These are phyloP conservation scores for Hepsetus odoe DNA, from an alignment of 2,113 vertebrate species.

Conservation along the genomic window DNA sequence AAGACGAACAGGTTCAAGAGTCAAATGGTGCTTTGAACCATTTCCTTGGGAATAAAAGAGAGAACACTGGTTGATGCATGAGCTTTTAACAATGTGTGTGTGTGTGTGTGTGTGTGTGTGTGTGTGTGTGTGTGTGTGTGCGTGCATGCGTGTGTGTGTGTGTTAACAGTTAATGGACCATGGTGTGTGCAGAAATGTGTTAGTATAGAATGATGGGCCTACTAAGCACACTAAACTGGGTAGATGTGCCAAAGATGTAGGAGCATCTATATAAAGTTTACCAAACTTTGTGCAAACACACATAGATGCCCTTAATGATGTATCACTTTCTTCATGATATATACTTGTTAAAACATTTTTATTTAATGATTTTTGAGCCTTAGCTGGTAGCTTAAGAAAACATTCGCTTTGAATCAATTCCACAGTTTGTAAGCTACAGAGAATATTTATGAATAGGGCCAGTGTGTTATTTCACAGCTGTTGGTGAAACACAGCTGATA, in stretches of 20 bases:
- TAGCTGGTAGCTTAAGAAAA: too few relatives aligned
- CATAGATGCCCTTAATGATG: not conserved
- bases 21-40: slow-evolving; percentile 21
- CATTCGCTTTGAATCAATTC: too few relatives aligned
- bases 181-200: slow-evolving; percentile 15
- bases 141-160: too few relatives aligned
- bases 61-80: slow-evolving; percentile 22
- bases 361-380: too few relatives aligned
- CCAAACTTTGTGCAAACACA: not conserved
- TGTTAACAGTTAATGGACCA: slow-evolving; percentile 29
- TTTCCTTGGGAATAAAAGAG: slow-evolving; percentile 10
- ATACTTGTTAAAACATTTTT: too few relatives aligned
- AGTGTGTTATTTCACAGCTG: too few relatives aligned
- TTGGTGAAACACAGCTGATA: too few relatives aligned
- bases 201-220: slow-evolving; percentile 14
- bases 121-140: not conserved
- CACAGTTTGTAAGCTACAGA: too few relatives aligned
- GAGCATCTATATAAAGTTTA: not conserved
- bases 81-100: slow-evolving; percentile 2
- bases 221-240: slow-evolving; percentile 7
- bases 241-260: not conserved
- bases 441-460: too few relatives aligned
- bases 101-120: not conserved
- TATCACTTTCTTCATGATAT: too few relatives aligned
- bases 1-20: slow-evolving; percentile 15